These are phyloP conservation scores for Hoplodrina blanda DNA, from an alignment of 2,888 invertebrate genomes.

Conservation along the genomic window DNA sequence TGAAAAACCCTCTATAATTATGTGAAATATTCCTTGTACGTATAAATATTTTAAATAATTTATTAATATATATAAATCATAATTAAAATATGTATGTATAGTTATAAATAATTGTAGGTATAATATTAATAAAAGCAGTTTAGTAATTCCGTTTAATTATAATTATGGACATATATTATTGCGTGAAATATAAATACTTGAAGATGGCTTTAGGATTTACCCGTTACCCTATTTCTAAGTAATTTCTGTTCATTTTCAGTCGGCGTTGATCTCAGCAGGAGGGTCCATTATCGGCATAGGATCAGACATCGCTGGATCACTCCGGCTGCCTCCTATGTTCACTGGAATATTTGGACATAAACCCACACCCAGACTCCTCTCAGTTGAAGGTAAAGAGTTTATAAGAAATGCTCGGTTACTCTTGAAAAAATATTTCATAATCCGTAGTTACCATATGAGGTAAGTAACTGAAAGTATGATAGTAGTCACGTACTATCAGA, in stretches of 20 bases:
- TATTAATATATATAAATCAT: no score
- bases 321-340: conserved; percentile 96
- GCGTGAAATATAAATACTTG: background rate
- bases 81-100: no score
- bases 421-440: background rate
- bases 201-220: no score
- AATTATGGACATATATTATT: background rate
- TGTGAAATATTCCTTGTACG: background rate
- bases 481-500: no score
- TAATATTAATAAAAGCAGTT: background rate
- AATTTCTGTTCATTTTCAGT: conserved; percentile 81
- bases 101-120: background rate
- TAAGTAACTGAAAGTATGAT: no score
- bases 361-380: conserved; percentile 93
- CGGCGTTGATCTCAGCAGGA: conserved; percentile 94
- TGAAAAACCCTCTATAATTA: background rate
- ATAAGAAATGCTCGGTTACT: background rate
- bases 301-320: conserved; percentile 97
- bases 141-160: background rate
- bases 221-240: background rate
- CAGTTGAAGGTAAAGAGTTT: conserved; percentile 87
- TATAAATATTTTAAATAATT: no score
- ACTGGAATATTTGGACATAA: conserved; percentile 98
- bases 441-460: background rate
- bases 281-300: conserved; percentile 96